Evolutionary conservation across 2,888 invertebrate genomes (phyloP).

Genomic region (Endomychus coccineus): DNA sequence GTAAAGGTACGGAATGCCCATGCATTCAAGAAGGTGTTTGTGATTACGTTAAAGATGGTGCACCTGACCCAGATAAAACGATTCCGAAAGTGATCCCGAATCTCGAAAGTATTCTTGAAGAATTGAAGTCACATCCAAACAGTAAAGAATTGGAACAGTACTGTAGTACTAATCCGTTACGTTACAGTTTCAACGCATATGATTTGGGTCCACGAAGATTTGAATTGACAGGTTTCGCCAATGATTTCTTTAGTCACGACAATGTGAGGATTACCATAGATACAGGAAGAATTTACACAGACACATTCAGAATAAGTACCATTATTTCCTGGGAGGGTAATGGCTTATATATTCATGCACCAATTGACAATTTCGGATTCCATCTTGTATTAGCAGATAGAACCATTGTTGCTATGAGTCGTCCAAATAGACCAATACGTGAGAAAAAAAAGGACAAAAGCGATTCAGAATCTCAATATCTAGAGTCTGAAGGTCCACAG

Average conservation of each 20-base stretch:
- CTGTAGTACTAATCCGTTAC: slow-evolving; percentile 12
- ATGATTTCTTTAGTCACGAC: slow-evolving; percentile 31
- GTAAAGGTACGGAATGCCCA: slow-evolving; percentile 4
- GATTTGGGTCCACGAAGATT: slow-evolving; percentile 26
- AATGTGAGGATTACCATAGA: slow-evolving; percentile 29
- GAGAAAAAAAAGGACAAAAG: no score
- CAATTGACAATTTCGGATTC: slow-evolving; percentile 19
- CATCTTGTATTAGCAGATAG: slow-evolving; percentile 24
- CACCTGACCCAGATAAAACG: no score
- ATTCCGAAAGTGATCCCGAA: no score
- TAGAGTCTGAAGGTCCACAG: no score
- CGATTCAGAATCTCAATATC: no score
- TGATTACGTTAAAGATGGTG: no score
- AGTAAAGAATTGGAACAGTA: slow-evolving; percentile 16
- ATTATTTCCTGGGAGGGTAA: slow-evolving; percentile 22
- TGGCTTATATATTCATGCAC: slow-evolving; percentile 24
- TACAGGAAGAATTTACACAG: slow-evolving; percentile 24
- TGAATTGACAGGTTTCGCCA: slow-evolving; percentile 25
- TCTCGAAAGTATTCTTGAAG: slow-evolving; percentile 5
- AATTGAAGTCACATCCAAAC: slow-evolving; percentile 9
- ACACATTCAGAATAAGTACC: slow-evolving; percentile 25
- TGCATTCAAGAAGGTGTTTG: slow-evolving; percentile 7
- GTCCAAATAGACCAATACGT: no score
- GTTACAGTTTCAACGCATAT: slow-evolving; percentile 23
- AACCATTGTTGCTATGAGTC: slow-evolving; percentile 26